Percentiles rank a stretch among this genome's conserved stretches.
phyloP scores from a whole-genome alignment of 37 sponge, comb jelly and placozoan genomes.

The Ianthella basta region DNA sequence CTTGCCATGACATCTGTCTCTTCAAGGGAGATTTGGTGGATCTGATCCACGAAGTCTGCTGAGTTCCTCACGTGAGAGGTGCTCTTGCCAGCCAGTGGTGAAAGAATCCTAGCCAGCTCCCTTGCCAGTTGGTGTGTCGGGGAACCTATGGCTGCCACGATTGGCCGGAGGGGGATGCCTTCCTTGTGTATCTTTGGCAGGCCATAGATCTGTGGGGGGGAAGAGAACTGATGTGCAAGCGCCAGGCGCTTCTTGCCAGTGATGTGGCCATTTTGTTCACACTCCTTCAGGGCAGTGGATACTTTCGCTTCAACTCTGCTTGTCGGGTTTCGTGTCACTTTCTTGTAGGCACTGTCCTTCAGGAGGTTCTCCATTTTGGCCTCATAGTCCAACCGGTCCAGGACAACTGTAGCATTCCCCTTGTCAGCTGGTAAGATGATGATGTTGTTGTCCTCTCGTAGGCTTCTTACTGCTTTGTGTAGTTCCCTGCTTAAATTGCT shows the following conservation, averaged over 20 bases:
- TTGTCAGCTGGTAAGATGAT: slow-evolving; percentile 40
- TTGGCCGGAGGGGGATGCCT: slow-evolving; percentile 22
- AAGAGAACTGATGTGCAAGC: background rate
- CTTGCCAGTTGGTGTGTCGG: slow-evolving; percentile 28
- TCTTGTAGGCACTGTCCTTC: slow-evolving; percentile 27
- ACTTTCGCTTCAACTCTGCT: slow-evolving; percentile 6
- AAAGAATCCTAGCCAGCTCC: slow-evolving; percentile 20
- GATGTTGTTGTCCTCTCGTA: slow-evolving; percentile 22
- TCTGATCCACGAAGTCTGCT: background rate
- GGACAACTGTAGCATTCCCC: slow-evolving; percentile 31
- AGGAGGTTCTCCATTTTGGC: slow-evolving; percentile 17
- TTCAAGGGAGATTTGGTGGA: slow-evolving; percentile 16
- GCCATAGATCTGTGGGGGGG: slow-evolving; percentile 25
- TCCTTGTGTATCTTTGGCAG: slow-evolving; percentile 24
- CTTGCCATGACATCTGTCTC: slow-evolving; percentile 15
- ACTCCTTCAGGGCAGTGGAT: slow-evolving; percentile 17
- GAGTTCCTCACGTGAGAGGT: slow-evolving; percentile 20
- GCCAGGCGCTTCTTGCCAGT: slow-evolving; percentile 2
- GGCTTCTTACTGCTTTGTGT: slow-evolving; percentile 13
- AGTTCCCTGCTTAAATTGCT: slow-evolving; percentile 6
- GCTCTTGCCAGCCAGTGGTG: slow-evolving; percentile 27
- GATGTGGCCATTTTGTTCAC: slow-evolving; percentile 1
- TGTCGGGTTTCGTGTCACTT: slow-evolving; percentile 2
- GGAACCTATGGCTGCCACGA: slow-evolving; percentile 31
- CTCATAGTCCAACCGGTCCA: slow-evolving; percentile 21